Evolutionary conservation across 2,888 invertebrate genomes (phyloP).

Genomic region (Lepidonotus clava): DNA sequence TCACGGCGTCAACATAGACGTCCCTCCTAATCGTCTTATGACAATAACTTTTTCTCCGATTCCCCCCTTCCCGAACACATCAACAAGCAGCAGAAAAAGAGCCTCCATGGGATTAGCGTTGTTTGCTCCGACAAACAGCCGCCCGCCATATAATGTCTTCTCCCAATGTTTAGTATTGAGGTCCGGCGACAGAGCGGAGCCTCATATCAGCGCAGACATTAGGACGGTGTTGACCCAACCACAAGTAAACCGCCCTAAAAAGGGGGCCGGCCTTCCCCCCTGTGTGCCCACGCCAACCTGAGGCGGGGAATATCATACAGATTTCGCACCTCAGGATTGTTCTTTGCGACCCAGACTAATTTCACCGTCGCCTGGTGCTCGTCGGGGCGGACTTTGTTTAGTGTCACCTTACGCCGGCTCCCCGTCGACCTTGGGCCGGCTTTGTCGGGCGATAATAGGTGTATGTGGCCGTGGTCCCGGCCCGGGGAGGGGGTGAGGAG

Average conservation of each 20-base stretch:
- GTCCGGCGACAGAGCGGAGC: not conserved
- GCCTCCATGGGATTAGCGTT: not conserved
- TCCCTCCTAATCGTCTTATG: too few relatives aligned
- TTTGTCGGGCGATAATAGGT: slow-evolving; percentile 45
- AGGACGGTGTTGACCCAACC: not conserved
- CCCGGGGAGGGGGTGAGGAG: not conserved
- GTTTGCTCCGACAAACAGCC: not conserved
- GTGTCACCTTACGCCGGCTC: slow-evolving; percentile 34
- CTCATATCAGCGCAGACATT: not conserved
- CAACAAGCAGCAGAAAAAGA: not conserved
- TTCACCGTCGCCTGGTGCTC: not conserved
- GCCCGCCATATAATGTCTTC: not conserved
- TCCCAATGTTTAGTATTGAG: slow-evolving; percentile 13
- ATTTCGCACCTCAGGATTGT: not conserved
- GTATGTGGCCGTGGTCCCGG: slow-evolving; percentile 21
- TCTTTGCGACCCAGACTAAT: slow-evolving; percentile 37
- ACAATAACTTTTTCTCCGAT: too few relatives aligned
- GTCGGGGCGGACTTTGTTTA: slow-evolving; percentile 27
- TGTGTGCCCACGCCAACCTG: slow-evolving; percentile 2
- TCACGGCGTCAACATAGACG: too few relatives aligned
- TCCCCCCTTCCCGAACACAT: too few relatives aligned
- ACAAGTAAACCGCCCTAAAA: not conserved
- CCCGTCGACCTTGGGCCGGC: slow-evolving; percentile 20
- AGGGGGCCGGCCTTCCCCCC: not conserved
- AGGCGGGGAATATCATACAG: slow-evolving; percentile 11